phyloP scores from a whole-genome alignment of 2,797 vertebrate species.

The Channallabes apus region DNA sequence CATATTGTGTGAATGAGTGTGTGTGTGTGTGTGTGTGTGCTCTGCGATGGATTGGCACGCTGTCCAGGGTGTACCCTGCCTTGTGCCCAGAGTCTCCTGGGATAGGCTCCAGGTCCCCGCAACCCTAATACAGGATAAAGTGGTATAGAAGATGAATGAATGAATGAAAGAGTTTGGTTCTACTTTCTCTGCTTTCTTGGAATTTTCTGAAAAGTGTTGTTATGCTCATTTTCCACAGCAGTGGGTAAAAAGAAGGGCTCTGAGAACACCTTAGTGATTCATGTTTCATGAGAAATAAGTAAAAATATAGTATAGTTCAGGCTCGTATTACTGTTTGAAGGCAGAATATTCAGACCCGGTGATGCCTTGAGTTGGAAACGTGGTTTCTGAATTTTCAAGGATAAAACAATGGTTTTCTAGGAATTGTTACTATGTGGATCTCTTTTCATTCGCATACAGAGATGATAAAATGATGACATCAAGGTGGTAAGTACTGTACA shows the following conservation, averaged over 20 bases:
- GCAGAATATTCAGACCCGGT: background rate
- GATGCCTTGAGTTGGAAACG: background rate
- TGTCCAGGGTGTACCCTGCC: no score
- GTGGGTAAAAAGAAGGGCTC: constrained; percentile 44
- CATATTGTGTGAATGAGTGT: no score
- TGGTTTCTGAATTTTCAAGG: background rate
- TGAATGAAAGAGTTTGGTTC: no score
- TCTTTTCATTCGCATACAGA: background rate
- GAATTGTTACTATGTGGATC: background rate
- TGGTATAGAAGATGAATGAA: no score
- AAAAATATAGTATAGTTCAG: background rate
- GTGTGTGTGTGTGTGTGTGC: no score
- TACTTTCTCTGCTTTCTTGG: constrained; percentile 54
- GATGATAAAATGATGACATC: background rate
- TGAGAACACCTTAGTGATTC: constrained; percentile 2
- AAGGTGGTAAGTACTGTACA: background rate
- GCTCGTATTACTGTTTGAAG: background rate
- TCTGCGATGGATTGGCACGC: no score
- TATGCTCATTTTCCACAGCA: constrained; percentile 66
- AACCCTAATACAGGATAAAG: no score
- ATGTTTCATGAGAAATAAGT: background rate
- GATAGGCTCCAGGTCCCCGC: no score
- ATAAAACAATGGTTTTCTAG: background rate
- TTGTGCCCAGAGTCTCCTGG: no score
- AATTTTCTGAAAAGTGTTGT: constrained; percentile 54